phyloP scores from a whole-genome alignment of 2,113 vertebrate genomes.

The Alligator sinensis region DNA sequence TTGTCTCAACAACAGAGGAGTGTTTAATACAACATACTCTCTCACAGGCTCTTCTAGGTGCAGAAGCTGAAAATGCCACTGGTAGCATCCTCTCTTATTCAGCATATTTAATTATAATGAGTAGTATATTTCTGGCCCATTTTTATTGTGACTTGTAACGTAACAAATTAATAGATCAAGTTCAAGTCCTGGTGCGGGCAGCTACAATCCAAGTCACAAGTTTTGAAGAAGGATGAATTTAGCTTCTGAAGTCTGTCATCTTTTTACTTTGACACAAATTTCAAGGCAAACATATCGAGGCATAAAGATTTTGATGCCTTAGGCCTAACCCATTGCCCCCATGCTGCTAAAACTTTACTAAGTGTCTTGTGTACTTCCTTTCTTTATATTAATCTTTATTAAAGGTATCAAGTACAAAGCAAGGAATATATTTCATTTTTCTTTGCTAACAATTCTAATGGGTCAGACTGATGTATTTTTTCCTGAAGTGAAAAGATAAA shows the following conservation, averaged over 20 bases:
- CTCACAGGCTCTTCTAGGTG: slow-evolving; percentile 76
- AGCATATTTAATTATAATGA: slow-evolving; percentile 68
- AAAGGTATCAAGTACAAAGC: neutral
- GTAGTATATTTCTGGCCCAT: slow-evolving; percentile 58
- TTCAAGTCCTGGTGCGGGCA: slow-evolving; percentile 46
- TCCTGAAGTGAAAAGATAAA: neutral
- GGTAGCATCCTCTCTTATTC: slow-evolving; percentile 77
- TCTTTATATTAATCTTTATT: neutral
- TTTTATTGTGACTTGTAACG: slow-evolving; percentile 33
- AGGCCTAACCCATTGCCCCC: neutral
- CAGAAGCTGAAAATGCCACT: slow-evolving; percentile 74
- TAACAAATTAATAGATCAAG: slow-evolving; percentile 23
- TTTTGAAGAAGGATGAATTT: slow-evolving; percentile 44
- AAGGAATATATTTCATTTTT: neutral
- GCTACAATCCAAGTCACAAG: slow-evolving; percentile 7
- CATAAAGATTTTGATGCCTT: slow-evolving; percentile 66
- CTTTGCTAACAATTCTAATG: neutral
- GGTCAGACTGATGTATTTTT: neutral
- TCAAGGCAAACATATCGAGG: slow-evolving; percentile 66
- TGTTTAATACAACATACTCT: slow-evolving; percentile 69
- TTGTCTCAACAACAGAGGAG: slow-evolving; percentile 67
- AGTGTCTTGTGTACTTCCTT: neutral
- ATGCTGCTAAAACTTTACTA: neutral
- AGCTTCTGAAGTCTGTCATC: slow-evolving; percentile 50
- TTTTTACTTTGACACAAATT: slow-evolving; percentile 47